Percentiles rank a stretch among this genome's conserved stretches.
phyloP scores from a whole-genome alignment of 2,797 vertebrate species.

The Cyprinodon diabolis region DNA sequence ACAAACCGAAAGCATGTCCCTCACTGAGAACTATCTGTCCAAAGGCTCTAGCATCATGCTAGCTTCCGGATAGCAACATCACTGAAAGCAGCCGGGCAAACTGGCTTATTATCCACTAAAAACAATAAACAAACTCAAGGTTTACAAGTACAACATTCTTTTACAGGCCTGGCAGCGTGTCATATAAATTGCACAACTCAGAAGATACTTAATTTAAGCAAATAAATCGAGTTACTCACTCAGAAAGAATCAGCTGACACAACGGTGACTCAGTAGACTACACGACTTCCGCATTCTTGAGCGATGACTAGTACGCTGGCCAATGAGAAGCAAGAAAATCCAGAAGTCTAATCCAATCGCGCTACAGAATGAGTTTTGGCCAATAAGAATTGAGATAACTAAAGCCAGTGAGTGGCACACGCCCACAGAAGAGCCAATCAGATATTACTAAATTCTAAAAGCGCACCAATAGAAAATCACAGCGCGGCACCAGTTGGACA shows the following conservation, averaged over 20 bases:
- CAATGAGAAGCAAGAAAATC: conserved; percentile 51
- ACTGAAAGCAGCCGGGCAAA: conserved; percentile 21
- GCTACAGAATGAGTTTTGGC: neutral
- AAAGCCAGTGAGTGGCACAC: conserved; percentile 62
- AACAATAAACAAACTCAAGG: conserved; percentile 25
- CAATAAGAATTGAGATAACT: conserved; percentile 55
- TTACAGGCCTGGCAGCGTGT: conserved; percentile 6
- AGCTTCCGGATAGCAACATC: conserved; percentile 60
- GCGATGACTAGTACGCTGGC: conserved; percentile 64
- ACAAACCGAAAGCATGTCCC: conserved; percentile 49
- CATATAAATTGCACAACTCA: conserved; percentile 12
- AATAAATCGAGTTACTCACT: conserved; percentile 85
- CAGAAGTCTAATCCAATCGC: conserved; percentile 49
- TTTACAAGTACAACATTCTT: conserved; percentile 9
- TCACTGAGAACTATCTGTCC: conserved; percentile 32
- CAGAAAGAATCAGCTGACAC: conserved; percentile 87
- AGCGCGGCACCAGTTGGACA: conserved; percentile 81
- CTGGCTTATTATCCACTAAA: conserved; percentile 14
- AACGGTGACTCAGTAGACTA: conserved; percentile 86
- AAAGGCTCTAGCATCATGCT: conserved; percentile 63
- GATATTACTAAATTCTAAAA: neutral
- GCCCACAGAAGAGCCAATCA: conserved; percentile 79
- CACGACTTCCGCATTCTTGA: conserved; percentile 84
- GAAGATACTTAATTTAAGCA: conserved; percentile 55
- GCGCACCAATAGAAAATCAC: conserved; percentile 86